These are phyloP conservation scores for Platyura marginata DNA, from an alignment of 1,140 invertebrate genomes.

Conservation along the genomic window DNA sequence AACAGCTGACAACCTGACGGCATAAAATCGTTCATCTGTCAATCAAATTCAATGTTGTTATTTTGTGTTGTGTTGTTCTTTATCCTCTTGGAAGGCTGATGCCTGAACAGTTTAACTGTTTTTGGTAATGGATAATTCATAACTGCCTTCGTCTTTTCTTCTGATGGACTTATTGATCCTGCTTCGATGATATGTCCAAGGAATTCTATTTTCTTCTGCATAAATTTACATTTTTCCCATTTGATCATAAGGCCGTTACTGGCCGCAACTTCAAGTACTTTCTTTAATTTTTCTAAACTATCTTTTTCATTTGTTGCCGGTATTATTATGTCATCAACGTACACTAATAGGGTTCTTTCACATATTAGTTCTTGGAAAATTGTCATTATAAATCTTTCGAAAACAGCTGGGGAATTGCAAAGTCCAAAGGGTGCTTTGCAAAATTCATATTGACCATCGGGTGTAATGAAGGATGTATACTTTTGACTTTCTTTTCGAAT, in stretches of 20 bases:
- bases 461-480: too few species aligned
- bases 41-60: too few species aligned
- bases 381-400: constrained; percentile 21
- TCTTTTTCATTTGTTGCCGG: too few species aligned
- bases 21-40: too few species aligned
- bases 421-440: constrained; percentile 10
- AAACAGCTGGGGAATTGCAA: constrained; percentile 14
- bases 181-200: constrained; percentile 14
- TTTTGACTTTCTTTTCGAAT: too few species aligned
- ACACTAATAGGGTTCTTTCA: constrained; percentile 4
- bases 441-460: constrained; percentile 15
- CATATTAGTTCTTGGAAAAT: constrained; percentile 9
- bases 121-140: constrained; percentile 8
- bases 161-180: constrained; percentile 8
- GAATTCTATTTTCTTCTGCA: constrained; percentile 10
- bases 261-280: constrained; percentile 3
- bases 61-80: too few species aligned
- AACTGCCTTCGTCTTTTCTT: constrained; percentile 15
- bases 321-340: constrained; percentile 17
- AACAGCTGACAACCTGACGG: too few species aligned
- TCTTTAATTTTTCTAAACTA: constrained; percentile 9
- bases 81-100: too few species aligned
- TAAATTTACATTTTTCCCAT: constrained; percentile 7
- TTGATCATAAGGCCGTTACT: constrained; percentile 6
- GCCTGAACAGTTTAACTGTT: constrained; percentile 7